Base-by-base conservation (phyloP, 30 jellyfish, hydroid and myxozoan species). In the Chrysaora quinquecirrha region DNA sequence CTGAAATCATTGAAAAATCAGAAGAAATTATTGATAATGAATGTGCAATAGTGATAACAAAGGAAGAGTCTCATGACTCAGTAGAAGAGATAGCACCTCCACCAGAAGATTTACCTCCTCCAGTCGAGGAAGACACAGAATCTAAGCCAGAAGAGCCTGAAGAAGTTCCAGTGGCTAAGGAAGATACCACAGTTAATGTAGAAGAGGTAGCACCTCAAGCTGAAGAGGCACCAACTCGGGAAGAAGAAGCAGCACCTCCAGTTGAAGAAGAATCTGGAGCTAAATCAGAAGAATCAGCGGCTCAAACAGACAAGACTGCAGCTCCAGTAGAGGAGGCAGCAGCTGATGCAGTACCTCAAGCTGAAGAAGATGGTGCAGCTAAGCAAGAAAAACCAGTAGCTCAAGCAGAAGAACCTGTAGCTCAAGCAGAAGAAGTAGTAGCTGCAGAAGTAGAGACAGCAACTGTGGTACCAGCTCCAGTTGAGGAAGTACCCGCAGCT, bases 271-370 rank as follows among this genome's bases (percentile, higher is more conserved):
- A 3, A 20, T 29, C 50, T 16, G 30, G 4, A n/a, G 20, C 85
- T 2, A 27, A 64, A 11, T 31, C 84, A 72, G 84, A 25, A 0
- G 85, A 34, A 0, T 12, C 54, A 11, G 54, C 73, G 25, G 23
- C 61, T 16, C 62, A 3, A 24, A 16, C 61, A 32, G 32, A 29
- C 0, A 47, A n/a, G n/a, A n/a, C n/a, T n/a, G n/a, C n/a, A n/a
- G n/a, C n/a, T n/a, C n/a, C n/a, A n/a, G n/a, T 12, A 1, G 74
- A 24, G 30, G 87, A 54, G n/a, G 64, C 25, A 48, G 70, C 69
- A 1, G 9, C 75, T 4, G 71, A 6, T 3, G 30, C 71, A 58
- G 71, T 4, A 23, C 71, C 71, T 6, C 22, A 58, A 58, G 30
- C 30, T 16, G 24, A 10, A 58, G 30, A n/a, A n/a, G n/a, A n/a